Base-by-base conservation (phyloP, 2,797 vertebrate genomes). In the Pseudomugil gertrudae region DNA sequence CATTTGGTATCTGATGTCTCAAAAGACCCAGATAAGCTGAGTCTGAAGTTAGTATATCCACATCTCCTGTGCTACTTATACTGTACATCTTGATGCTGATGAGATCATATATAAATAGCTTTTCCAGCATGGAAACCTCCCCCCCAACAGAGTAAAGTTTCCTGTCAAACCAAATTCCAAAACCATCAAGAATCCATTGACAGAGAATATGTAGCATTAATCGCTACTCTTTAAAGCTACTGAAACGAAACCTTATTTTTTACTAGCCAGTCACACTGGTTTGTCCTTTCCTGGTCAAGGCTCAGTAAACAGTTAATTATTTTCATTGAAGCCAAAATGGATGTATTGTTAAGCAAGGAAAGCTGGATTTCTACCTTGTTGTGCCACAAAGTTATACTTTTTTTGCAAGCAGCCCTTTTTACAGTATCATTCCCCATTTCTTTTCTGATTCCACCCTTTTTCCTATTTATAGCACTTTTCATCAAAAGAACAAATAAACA, bases 51-150 rank as follows among this genome's bases (percentile, higher is more conserved):
- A 57, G 32, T 4, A 14, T 9, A 19, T 30, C 29, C 29, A 30
- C 29, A 30, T 30, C 29, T 30, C 29, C 29, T 30, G 29, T 30
- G 29, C 29, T 32, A 9, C 29, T 29, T 29, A 29, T 29, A 29
- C 29, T 3, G 29, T 29, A 29, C 29, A 29, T 29, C 14, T 10
- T 68, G 21, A 63, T 54, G 55, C 50, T 30, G 66, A 68, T 48
- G 45, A 53, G 52, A 70, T 57, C 23, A 21, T 17, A 55, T 75
- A 32, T 43, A 68, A 67, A 79, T 68, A 29, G 26, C 40, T 57
- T 81, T 76, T 69, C 15, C 63, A 81, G 65, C 64, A 51, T 21
- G 40, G 66, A 59, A 65, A 30, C 7, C 19, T 24, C 9, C 29
- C 43, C 52, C 23, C 32, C 5, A 68, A 23, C 43, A 67, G 69